These are phyloP conservation scores for Tenrec ecaudatus DNA, from an alignment of 2,113 vertebrate genomes.

Conservation along the genomic window DNA sequence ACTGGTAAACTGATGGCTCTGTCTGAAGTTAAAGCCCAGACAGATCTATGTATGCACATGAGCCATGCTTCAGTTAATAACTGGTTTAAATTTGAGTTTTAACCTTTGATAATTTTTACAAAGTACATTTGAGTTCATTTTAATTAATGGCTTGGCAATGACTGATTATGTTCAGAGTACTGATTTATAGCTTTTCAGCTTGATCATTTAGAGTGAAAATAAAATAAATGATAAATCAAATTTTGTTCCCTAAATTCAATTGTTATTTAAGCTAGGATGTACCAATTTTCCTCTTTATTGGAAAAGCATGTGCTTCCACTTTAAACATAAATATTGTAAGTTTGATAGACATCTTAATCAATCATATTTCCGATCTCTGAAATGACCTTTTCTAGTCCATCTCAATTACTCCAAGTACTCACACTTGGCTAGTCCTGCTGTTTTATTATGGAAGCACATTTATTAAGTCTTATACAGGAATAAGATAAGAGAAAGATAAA, in stretches of 20 bases:
- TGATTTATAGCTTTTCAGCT: neutral
- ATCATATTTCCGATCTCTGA: neutral
- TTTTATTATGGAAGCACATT: no score
- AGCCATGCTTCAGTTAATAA: neutral
- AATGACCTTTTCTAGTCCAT: neutral
- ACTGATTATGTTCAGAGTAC: neutral
- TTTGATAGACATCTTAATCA: neutral
- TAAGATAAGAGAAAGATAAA: no score
- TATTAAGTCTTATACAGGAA: no score
- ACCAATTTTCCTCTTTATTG: neutral
- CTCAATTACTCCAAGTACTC: neutral
- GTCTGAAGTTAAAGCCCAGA: neutral
- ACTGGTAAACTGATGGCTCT: neutral
- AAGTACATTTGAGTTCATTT: slow-evolving; percentile 12
- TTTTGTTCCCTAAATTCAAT: neutral
- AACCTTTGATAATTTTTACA: slow-evolving; percentile 37
- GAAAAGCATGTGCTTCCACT: neutral
- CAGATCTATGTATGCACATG: neutral
- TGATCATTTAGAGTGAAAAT: slow-evolving; percentile 17
- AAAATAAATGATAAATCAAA: slow-evolving; percentile 33
- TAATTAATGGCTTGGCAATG: slow-evolving; percentile 37
- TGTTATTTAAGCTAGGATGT: neutral
- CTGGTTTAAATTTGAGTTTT: slow-evolving; percentile 34
- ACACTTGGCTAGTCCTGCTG: neutral
- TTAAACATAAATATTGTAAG: neutral